Evolutionary conservation across 1,140 invertebrate genomes (phyloP).

Genomic region (Drosophila ananassae): DNA sequence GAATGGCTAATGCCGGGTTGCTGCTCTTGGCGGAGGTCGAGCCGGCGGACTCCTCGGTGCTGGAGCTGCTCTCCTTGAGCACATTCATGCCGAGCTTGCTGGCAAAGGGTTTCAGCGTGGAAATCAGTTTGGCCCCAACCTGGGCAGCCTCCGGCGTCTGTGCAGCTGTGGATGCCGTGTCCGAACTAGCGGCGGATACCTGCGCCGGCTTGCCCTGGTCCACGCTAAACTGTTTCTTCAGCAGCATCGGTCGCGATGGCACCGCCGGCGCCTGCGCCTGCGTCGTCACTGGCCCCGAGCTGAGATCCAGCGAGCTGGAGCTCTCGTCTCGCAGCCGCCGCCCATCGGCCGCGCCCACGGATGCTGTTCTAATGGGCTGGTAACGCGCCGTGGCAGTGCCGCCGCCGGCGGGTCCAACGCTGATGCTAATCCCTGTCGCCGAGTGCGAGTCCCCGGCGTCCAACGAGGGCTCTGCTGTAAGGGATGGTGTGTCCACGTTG

Average conservation of each 20-base stretch:
- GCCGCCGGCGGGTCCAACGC: constrained; percentile 63
- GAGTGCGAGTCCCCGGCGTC: constrained; percentile 75
- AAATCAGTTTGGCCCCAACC: constrained; percentile 79
- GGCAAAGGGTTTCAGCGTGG: constrained; percentile 72
- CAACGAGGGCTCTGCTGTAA: constrained; percentile 78
- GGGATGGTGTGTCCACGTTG: constrained; percentile 80
- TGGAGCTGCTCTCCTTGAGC: constrained; percentile 83
- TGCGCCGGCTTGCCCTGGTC: constrained; percentile 76
- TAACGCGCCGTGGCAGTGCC: constrained; percentile 67
- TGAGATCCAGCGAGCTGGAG: constrained; percentile 71
- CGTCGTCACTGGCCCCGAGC: constrained; percentile 60
- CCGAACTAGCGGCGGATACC: constrained; percentile 15
- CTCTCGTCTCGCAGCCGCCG: constrained; percentile 66
- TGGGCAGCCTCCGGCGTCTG: constrained; percentile 35
- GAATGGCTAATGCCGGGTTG: constrained; percentile 58
- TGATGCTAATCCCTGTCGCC: constrained; percentile 67
- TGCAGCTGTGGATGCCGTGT: constrained; percentile 9
- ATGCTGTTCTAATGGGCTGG: constrained; percentile 77
- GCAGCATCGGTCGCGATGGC: constrained; percentile 72
- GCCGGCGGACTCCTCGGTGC: constrained; percentile 79
- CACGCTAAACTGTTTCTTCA: constrained; percentile 84
- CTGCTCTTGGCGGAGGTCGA: constrained; percentile 59
- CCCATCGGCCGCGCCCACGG: constrained; percentile 72
- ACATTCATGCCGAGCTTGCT: constrained; percentile 80
- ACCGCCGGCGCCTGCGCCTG: constrained; percentile 67